Percentiles rank a stretch among this genome's conserved stretches.
phyloP scores from a whole-genome alignment of 2,113 vertebrate species.

The Polypterus senegalus region DNA sequence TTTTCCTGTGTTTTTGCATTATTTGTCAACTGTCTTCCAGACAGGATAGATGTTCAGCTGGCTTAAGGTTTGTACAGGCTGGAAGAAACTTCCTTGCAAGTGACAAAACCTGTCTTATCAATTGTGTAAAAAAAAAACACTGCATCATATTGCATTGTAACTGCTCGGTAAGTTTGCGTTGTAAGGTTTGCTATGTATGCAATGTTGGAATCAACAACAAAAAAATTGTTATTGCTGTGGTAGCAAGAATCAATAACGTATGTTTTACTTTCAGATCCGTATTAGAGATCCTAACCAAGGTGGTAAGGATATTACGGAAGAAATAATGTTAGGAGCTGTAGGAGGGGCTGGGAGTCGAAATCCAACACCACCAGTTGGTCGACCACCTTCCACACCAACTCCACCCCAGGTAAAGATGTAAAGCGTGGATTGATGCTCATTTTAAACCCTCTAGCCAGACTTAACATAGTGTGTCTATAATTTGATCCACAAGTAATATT shows the following conservation, averaged over 20 bases:
- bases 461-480: too few species aligned
- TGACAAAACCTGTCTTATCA: too few species aligned
- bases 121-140: too few species aligned
- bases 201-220: background rate
- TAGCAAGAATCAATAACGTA: background rate
- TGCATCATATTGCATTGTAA: too few species aligned
- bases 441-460: too few species aligned
- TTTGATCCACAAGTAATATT: too few species aligned
- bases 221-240: background rate
- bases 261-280: constrained; percentile 63
- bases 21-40: too few species aligned
- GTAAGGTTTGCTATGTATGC: background rate
- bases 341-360: constrained; percentile 82
- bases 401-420: constrained; percentile 72
- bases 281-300: constrained; percentile 96
- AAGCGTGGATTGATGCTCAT: too few species aligned
- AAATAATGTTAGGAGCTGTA: constrained; percentile 83
- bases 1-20: too few species aligned
- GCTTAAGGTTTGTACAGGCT: too few species aligned
- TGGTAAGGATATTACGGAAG: constrained; percentile 92
- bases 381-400: constrained; percentile 74
- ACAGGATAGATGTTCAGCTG: too few species aligned
- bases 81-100: too few species aligned
- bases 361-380: constrained; percentile 75
- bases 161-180: background rate